Evolutionary conservation across 2,113 vertebrate genomes (phyloP).

Genomic region (Thomomys bottae): DNA sequence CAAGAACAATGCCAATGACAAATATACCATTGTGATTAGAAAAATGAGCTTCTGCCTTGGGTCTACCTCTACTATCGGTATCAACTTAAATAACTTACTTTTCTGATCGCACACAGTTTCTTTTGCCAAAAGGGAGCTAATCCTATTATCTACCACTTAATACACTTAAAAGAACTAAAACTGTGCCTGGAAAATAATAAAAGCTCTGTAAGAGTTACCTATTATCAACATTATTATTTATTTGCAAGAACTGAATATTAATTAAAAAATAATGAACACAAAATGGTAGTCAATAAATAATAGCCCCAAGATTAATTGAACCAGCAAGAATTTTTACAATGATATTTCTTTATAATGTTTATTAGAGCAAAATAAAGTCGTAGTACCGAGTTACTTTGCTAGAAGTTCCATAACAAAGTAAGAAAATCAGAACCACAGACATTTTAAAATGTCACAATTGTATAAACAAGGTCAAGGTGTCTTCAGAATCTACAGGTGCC

Average conservation of each 20-base stretch:
- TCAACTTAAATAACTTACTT: not conserved
- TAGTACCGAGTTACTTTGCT: not conserved
- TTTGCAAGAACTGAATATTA: slow-evolving; percentile 34
- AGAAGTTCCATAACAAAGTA: not conserved
- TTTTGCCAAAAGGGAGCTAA: not conserved
- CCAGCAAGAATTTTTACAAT: not conserved
- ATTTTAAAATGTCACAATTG: not conserved
- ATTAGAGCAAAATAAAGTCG: not conserved
- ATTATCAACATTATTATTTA: not conserved
- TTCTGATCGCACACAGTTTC: not conserved
- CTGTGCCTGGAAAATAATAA: not conserved
- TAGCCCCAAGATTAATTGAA: not conserved
- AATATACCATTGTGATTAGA: not conserved
- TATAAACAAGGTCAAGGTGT: not conserved
- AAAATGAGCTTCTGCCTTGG: not conserved
- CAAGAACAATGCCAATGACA: not conserved
- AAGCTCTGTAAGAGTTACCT: not conserved
- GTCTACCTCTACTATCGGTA: not conserved
- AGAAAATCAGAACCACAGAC: not conserved
- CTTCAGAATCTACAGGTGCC: not conserved
- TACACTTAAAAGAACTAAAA: not conserved
- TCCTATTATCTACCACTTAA: not conserved
- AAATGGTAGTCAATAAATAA: slow-evolving; percentile 25
- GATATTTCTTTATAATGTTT: slow-evolving; percentile 8
- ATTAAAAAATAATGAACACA: slow-evolving; percentile 44